These are phyloP conservation scores for Caenorhabditis imperialis DNA, from an alignment of 2,888 invertebrate genomes.

Conservation along the genomic window DNA sequence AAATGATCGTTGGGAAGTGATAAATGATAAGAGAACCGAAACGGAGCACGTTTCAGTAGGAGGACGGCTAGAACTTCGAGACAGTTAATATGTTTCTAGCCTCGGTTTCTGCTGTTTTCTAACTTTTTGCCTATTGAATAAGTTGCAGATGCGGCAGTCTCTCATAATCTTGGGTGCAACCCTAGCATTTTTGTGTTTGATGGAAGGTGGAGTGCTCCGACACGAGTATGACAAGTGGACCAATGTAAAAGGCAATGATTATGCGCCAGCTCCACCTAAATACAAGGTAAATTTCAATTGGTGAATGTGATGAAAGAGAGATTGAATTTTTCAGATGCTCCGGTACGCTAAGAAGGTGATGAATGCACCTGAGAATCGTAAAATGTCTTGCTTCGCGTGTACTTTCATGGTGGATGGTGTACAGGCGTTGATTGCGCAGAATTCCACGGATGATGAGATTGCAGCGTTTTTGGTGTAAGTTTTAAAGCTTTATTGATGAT, in stretches of 20 bases:
- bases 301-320: not conserved
- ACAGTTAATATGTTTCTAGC: not conserved
- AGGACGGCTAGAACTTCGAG: slow-evolving; percentile 29
- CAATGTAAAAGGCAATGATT: slow-evolving; percentile 9
- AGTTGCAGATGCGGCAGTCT: slow-evolving; percentile 42
- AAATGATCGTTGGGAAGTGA: slow-evolving; percentile 19
- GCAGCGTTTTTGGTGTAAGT: slow-evolving; percentile 62
- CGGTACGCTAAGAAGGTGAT: slow-evolving; percentile 51
- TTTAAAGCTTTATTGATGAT: no score
- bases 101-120: not conserved
- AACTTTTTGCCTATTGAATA: not conserved
- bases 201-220: slow-evolving; percentile 31
- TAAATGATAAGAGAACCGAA: slow-evolving; percentile 17
- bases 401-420: slow-evolving; percentile 65
- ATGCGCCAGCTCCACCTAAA: slow-evolving; percentile 46
- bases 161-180: slow-evolving; percentile 24
- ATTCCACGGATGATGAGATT: slow-evolving; percentile 65
- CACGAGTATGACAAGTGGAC: slow-evolving; percentile 45
- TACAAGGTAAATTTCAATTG: slow-evolving; percentile 28
- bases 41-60: slow-evolving; percentile 37
- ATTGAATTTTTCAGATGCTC: slow-evolving; percentile 48
- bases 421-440: slow-evolving; percentile 52
- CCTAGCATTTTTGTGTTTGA: slow-evolving; percentile 1
- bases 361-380: slow-evolving; percentile 54
- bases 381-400: slow-evolving; percentile 63